Conservation (phyloP, 1,140 invertebrate species). For the Heliothis virescens region DNA sequence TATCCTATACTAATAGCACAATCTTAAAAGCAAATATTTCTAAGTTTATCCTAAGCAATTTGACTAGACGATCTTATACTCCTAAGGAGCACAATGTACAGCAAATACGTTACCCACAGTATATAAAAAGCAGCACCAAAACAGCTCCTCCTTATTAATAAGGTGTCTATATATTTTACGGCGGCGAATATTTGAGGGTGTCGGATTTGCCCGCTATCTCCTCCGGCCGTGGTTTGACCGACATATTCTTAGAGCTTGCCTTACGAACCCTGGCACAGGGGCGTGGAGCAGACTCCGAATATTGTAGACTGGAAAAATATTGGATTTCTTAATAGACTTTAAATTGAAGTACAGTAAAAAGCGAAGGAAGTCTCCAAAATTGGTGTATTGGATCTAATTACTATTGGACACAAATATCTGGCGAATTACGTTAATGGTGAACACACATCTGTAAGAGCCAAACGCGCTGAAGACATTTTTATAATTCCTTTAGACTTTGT, state of each 20-base stretch:
- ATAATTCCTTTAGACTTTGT: too few relatives aligned
- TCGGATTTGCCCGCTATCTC: constrained; percentile 74
- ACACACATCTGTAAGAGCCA: too few relatives aligned
- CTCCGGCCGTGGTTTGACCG: constrained; percentile 77
- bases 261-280: constrained; percentile 63
- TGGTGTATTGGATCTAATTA: too few relatives aligned
- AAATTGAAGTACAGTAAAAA: too few relatives aligned
- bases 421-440: too few relatives aligned
- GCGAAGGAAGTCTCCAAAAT: too few relatives aligned
- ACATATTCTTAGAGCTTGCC: constrained; percentile 81
- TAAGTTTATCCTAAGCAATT: too few relatives aligned
- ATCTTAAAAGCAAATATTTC: not conserved
- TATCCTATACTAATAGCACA: too few relatives aligned
- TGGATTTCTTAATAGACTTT: too few relatives aligned
- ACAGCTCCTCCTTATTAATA: constrained; percentile 43
- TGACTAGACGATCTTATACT: too few relatives aligned
- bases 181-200: constrained; percentile 39
- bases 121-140: constrained; percentile 12
- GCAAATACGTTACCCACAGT: not conserved
- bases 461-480: too few relatives aligned
- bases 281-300: constrained; percentile 52
- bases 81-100: not conserved
- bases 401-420: too few relatives aligned
- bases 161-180: constrained; percentile 44
- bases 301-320: not conserved